Evolutionary conservation across 1,140 invertebrate species (phyloP).

Genomic region (Aphaenogaster ashmeadi): DNA sequence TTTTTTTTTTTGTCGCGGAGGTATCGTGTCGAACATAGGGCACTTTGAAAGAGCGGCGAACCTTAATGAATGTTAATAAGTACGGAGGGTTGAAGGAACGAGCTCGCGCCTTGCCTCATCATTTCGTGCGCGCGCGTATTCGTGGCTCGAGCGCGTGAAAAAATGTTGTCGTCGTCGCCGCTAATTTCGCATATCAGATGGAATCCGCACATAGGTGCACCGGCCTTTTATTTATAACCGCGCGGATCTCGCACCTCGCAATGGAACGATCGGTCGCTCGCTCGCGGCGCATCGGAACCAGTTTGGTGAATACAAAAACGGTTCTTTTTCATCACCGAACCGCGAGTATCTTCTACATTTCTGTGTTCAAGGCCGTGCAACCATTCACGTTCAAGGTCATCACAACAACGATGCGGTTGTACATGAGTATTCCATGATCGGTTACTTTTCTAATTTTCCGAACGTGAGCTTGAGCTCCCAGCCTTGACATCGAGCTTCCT

Average conservation of each 20-base stretch:
- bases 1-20: constrained; percentile 31
- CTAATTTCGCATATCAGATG: constrained; percentile 48
- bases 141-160: background rate
- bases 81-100: constrained; percentile 53
- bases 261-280: constrained; percentile 3
- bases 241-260: constrained; percentile 28
- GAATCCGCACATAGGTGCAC: constrained; percentile 39
- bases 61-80: constrained; percentile 56
- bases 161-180: background rate
- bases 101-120: background rate
- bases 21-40: background rate
- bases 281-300: constrained; percentile 43
- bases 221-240: constrained; percentile 56
- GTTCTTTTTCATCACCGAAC: constrained; percentile 53
- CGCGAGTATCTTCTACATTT: constrained; percentile 58
- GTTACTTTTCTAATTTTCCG: constrained; percentile 18
- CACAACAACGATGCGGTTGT: constrained; percentile 32
- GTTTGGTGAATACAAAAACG: constrained; percentile 57
- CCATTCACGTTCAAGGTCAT: constrained; percentile 52
- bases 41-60: constrained; percentile 30
- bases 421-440: constrained; percentile 9
- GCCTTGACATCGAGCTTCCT: background rate
- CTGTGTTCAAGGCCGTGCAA: constrained; percentile 44
- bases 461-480: background rate
- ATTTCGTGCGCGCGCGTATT: background rate